Evolutionary conservation across 1,140 invertebrate genomes (phyloP).

Genomic region (Magallana angulata): DNA sequence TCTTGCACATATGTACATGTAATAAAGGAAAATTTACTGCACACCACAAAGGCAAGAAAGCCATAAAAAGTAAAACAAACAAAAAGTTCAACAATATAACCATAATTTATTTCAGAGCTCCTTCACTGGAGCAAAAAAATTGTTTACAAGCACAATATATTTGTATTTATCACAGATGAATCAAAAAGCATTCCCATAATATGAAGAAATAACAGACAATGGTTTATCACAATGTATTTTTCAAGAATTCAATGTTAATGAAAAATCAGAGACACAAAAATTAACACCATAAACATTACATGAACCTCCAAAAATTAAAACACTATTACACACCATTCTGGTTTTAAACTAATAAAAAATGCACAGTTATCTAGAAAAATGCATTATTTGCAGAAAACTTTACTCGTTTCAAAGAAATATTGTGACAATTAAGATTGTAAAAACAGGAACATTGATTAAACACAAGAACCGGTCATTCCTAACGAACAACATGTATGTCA

Average conservation of each 20-base stretch:
- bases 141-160: conserved; percentile 12
- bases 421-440: not conserved
- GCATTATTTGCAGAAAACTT: not conserved
- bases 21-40: no score
- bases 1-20: no score
- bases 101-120: conserved; percentile 6
- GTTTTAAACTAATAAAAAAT: not conserved
- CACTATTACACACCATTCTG: not conserved
- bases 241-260: not conserved
- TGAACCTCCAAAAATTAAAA: not conserved
- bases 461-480: no score
- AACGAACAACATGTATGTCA: no score
- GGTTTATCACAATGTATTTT: not conserved
- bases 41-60: no score
- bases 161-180: conserved; percentile 11
- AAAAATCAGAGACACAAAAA: not conserved
- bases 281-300: not conserved
- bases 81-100: not conserved
- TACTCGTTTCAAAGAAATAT: not conserved
- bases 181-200: not conserved
- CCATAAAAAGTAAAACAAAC: no score
- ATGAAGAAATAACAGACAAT: not conserved
- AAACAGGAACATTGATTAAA: not conserved
- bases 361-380: not conserved
- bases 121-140: not conserved